phyloP scores from a whole-genome alignment of 2,113 vertebrate species.

The Ceyx melanurus region DNA sequence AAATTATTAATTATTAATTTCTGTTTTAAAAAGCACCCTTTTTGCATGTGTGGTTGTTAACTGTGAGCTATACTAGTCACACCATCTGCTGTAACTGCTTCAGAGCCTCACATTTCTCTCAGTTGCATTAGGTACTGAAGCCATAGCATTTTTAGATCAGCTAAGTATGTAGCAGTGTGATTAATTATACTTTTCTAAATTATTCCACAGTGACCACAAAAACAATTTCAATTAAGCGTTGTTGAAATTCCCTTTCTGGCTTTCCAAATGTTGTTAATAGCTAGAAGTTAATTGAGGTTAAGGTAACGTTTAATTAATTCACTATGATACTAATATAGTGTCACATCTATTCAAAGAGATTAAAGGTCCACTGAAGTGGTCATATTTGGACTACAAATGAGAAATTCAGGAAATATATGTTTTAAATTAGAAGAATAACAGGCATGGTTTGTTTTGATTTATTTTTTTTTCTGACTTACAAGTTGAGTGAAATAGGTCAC shows the following conservation, averaged over 20 bases:
- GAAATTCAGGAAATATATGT: neutral
- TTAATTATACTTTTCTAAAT: conserved; percentile 33
- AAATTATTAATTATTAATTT: neutral
- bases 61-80: neutral
- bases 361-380: neutral
- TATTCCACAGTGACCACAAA: neutral
- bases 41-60: neutral
- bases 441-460: too few species aligned
- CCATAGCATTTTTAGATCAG: neutral
- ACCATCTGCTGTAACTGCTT: neutral
- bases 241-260: conserved; percentile 6
- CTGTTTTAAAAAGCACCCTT: neutral
- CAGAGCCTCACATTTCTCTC: neutral
- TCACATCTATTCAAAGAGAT: neutral
- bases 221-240: neutral
- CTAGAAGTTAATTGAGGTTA: conserved; percentile 39
- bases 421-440: neutral
- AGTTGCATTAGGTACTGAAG: neutral
- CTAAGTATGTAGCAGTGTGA: neutral
- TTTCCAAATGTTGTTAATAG: neutral
- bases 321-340: neutral
- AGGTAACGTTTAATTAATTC: conserved; percentile 35
- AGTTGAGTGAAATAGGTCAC: neutral
- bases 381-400: neutral
- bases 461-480: neutral